phyloP scores from a whole-genome alignment of 2,113 vertebrate species.

The Gymnobelideus leadbeateri region DNA sequence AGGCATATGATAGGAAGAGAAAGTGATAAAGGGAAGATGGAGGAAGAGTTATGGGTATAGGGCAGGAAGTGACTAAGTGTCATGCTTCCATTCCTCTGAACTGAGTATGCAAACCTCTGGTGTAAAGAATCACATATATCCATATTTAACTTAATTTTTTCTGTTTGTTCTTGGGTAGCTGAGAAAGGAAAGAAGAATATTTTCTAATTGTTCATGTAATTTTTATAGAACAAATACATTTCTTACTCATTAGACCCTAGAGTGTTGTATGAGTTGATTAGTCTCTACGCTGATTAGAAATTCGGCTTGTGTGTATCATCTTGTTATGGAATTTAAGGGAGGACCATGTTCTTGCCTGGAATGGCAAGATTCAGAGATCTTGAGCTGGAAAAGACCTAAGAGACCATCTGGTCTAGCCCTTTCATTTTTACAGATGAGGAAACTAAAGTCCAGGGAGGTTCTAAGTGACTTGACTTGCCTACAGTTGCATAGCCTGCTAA shows the following conservation, averaged over 20 bases:
- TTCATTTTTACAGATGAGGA: neutral
- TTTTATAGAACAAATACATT: conserved; percentile 15
- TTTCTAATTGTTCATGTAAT: conserved; percentile 1
- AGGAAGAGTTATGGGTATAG: neutral
- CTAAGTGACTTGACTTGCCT: neutral
- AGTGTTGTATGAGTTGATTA: conserved; percentile 10
- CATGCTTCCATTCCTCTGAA: neutral
- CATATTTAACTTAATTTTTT: neutral
- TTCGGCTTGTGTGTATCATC: neutral
- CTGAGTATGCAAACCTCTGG: neutral
- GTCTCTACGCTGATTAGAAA: neutral
- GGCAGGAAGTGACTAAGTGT: neutral
- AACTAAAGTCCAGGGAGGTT: neutral
- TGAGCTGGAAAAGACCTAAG: neutral
- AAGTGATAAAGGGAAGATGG: neutral
- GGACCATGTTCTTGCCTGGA: neutral
- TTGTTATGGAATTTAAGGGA: conserved; percentile 1
- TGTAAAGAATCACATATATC: neutral
- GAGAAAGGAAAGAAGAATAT: conserved; percentile 14
- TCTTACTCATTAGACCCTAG: neutral
- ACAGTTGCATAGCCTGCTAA: neutral
- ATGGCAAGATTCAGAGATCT: neutral
- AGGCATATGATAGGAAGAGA: neutral
- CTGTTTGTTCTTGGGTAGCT: conserved; percentile 18
- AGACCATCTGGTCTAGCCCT: neutral